Conservation (phyloP, 2,797 vertebrate species). For the Enteromius radiatus region DNA sequence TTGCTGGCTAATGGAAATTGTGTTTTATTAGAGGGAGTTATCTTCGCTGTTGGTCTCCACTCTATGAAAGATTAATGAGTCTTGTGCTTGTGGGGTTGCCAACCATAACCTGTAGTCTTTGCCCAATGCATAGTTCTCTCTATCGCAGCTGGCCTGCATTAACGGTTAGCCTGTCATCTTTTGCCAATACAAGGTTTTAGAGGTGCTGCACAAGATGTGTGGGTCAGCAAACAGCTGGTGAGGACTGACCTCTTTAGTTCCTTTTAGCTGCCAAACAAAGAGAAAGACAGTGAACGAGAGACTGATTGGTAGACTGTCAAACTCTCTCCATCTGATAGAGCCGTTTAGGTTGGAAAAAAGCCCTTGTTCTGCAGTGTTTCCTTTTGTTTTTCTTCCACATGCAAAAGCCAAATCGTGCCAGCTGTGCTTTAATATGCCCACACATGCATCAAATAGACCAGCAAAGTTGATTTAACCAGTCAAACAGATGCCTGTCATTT, state of each 20-base stretch:
- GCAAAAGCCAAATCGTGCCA: conserved; percentile 2
- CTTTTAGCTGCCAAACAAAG: conserved; percentile 60
- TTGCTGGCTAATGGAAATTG: conserved; percentile 56
- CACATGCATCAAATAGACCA: conserved; percentile 2
- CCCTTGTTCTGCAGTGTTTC: conserved; percentile 18
- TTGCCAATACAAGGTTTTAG: conserved; percentile 46
- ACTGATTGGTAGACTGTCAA: background rate
- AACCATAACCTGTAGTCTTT: conserved; percentile 52
- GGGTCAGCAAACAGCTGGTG: conserved; percentile 74
- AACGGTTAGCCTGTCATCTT: conserved; percentile 46
- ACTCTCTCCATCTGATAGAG: conserved; percentile 24
- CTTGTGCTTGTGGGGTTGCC: conserved; percentile 44
- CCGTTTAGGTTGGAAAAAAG: background rate
- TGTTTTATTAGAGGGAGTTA: conserved; percentile 53
- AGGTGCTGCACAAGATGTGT: conserved; percentile 46
- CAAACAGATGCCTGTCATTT: conserved; percentile 28
- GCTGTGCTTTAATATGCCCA: conserved; percentile 11
- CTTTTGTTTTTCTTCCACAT: conserved; percentile 39
- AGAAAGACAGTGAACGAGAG: conserved; percentile 43
- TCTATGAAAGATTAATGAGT: conserved; percentile 56
- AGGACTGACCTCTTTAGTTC: conserved; percentile 49
- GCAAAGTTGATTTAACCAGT: background rate
- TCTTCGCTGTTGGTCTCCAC: conserved; percentile 34
- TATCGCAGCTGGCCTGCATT: conserved; percentile 10
- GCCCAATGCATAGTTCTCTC: conserved; percentile 24